These are phyloP conservation scores for Drosophila eohydei DNA, from an alignment of 2,888 invertebrate genomes.

Conservation along the genomic window DNA sequence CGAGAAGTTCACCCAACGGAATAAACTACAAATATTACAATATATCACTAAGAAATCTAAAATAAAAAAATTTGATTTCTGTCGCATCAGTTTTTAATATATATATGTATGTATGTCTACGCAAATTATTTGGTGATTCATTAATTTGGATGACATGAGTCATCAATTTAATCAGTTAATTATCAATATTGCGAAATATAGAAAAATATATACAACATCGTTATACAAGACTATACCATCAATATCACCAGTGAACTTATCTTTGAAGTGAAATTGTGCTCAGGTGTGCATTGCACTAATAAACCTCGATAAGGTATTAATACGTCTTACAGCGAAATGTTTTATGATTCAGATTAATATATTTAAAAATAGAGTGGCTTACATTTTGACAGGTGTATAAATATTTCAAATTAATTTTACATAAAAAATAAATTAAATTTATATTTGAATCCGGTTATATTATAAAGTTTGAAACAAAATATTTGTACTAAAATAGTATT, in stretches of 20 bases:
- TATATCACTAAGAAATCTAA: not conserved
- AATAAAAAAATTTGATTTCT: not conserved
- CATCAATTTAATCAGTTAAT: constrained; percentile 26
- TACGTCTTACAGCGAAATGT: not conserved
- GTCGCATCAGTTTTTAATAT: not conserved
- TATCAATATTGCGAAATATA: not conserved
- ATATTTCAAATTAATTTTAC: not conserved
- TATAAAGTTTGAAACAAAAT: not conserved
- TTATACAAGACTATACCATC: not conserved
- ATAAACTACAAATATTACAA: constrained; percentile 3
- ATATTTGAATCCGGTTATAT: too few species aligned
- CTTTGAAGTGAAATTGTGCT: constrained; percentile 6
- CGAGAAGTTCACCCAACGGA: constrained; percentile 8
- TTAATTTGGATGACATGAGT: constrained; percentile 39
- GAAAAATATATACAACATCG: not conserved
- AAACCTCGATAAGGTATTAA: not conserved
- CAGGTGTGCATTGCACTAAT: constrained; percentile 13
- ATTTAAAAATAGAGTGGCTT: not conserved
- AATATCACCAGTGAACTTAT: not conserved
- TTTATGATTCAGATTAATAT: not conserved
- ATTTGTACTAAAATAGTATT: not conserved
- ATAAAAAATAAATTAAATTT: too few species aligned
- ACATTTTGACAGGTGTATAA: not conserved
- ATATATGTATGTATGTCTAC: not conserved
- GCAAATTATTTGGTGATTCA: constrained; percentile 10